phyloP scores from a whole-genome alignment of 2,113 vertebrate species.

The Mormyrus lacerda region DNA sequence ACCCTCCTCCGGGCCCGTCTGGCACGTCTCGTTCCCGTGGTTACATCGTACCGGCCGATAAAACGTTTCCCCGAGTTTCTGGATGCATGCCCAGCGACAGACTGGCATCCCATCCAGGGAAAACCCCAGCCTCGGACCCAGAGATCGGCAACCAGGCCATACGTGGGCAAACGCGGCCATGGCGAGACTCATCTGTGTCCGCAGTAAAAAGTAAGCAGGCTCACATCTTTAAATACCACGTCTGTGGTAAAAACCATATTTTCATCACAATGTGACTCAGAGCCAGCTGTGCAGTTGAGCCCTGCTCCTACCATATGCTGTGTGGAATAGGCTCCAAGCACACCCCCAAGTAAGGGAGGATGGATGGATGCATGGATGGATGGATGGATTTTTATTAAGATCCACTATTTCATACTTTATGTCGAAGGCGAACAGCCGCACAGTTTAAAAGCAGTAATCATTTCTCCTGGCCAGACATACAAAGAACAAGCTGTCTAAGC shows the following conservation, averaged over 20 bases:
- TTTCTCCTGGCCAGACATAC: slow-evolving; percentile 18
- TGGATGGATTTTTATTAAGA: background rate
- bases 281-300: background rate
- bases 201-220: background rate
- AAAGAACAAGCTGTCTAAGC: slow-evolving; percentile 40
- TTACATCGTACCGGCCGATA: background rate
- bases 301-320: background rate
- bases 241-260: background rate
- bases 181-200: background rate
- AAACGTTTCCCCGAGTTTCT: background rate
- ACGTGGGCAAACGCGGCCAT: background rate
- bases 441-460: slow-evolving; percentile 33
- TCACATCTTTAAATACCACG: background rate
- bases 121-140: background rate
- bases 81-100: background rate
- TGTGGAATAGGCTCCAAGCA: background rate
- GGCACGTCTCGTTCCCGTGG: background rate
- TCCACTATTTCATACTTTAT: background rate
- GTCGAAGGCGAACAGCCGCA: background rate
- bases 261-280: background rate
- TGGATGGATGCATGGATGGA: background rate
- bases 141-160: background rate
- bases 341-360: background rate
- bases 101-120: background rate
- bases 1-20: background rate